phyloP scores from a whole-genome alignment of 2,888 invertebrate species.

The Bedellia somnulentella region DNA sequence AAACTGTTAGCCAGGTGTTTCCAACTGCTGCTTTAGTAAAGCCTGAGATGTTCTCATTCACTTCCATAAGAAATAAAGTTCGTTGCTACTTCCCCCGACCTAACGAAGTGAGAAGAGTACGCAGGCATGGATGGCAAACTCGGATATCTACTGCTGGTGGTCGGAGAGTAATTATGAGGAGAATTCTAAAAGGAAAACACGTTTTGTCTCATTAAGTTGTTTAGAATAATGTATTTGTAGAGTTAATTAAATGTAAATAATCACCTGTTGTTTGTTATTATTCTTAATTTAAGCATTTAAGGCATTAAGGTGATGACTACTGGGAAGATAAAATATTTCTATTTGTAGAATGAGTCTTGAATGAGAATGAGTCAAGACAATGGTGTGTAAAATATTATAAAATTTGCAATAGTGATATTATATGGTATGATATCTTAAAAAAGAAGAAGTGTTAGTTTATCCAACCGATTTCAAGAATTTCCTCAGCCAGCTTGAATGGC shows the following conservation, averaged over 20 bases:
- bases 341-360: background rate
- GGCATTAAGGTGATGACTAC: background rate
- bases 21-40: conserved; percentile 20
- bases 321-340: conserved; percentile 34
- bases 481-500: no score
- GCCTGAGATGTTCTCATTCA: conserved; percentile 27
- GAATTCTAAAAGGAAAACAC: conserved; percentile 73
- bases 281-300: no score
- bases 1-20: conserved; percentile 17
- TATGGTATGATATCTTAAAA: no score
- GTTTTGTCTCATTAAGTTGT: conserved; percentile 29
- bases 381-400: no score
- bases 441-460: no score
- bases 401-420: no score
- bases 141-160: conserved; percentile 72
- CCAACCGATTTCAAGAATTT: no score
- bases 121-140: conserved; percentile 69
- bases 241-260: background rate
- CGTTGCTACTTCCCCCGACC: conserved; percentile 75
- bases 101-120: conserved; percentile 70
- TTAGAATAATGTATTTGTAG: background rate
- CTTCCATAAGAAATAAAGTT: conserved; percentile 47
- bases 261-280: conserved; percentile 2
- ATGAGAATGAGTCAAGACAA: no score
- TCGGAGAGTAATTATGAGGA: conserved; percentile 71